Evolutionary conservation across 2,113 vertebrate genomes (phyloP).

Genomic region (Apaloderma vittatum): DNA sequence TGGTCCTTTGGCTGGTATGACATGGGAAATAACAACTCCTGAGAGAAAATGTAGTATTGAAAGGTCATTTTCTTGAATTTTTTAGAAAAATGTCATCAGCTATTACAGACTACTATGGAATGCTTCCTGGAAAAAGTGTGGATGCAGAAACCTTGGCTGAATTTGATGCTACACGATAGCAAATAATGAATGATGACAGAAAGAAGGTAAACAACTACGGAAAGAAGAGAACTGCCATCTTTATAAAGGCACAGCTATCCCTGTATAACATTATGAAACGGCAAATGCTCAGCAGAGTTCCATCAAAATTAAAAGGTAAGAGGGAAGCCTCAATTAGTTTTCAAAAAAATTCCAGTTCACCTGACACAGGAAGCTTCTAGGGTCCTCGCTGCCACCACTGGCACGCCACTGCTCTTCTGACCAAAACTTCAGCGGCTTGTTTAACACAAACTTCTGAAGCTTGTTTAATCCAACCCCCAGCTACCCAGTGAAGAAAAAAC

Average conservation of each 20-base stretch:
- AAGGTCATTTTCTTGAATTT: background rate
- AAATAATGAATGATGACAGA: background rate
- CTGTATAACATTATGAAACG: background rate
- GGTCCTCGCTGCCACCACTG: background rate
- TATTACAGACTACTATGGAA: background rate
- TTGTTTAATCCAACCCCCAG: background rate
- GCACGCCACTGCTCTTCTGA: background rate
- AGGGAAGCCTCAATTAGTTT: background rate
- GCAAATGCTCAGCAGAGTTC: background rate
- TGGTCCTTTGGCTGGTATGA: background rate
- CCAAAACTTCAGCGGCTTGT: background rate
- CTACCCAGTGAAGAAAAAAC: background rate
- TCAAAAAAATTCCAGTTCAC: background rate
- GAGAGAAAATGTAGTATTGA: background rate
- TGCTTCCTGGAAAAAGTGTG: background rate
- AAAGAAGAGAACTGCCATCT: background rate
- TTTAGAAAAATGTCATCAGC: background rate
- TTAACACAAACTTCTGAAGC: background rate
- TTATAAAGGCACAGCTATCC: background rate
- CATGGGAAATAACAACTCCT: background rate
- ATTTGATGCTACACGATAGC: background rate
- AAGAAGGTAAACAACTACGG: background rate
- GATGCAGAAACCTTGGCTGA: background rate
- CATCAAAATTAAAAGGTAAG: background rate
- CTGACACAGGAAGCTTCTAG: background rate